Percentiles rank a stretch among this genome's conserved stretches.
Conservation (phyloP, 1,140 invertebrate genomes). For the Meteorus sp. region DNA sequence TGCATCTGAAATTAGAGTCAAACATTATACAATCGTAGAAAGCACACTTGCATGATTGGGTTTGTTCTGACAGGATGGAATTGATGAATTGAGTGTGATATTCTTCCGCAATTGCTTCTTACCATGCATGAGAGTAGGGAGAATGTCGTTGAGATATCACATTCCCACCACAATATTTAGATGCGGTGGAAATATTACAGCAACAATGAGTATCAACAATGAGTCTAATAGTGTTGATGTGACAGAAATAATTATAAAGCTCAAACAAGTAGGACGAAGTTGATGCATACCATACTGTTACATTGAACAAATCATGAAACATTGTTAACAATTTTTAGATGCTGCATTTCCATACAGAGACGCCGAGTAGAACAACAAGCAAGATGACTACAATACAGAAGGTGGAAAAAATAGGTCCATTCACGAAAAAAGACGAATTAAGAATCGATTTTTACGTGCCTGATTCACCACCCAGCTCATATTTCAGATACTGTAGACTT, state of each 20-base stretch:
- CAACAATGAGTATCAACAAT: conserved; percentile 64
- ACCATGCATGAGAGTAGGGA: conserved; percentile 53
- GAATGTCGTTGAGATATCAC: conserved; percentile 59
- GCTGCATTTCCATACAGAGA: neutral
- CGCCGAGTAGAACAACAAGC: too few relatives aligned
- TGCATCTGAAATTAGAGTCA: too few relatives aligned
- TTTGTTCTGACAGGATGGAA: conserved; percentile 22
- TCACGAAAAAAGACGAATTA: too few relatives aligned
- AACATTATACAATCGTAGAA: conserved; percentile 5
- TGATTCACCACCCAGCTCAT: too few relatives aligned
- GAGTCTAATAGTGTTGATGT: conserved; percentile 63
- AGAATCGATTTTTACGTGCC: too few relatives aligned
- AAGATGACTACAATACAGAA: too few relatives aligned
- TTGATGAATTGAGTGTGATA: conserved; percentile 54
- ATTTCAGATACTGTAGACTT: too few relatives aligned
- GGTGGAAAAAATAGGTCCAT: too few relatives aligned
- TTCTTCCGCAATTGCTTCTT: conserved; percentile 67
- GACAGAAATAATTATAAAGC: conserved; percentile 59
- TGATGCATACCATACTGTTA: too few relatives aligned
- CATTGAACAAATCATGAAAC: too few relatives aligned
- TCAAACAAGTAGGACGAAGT: conserved; percentile 67
- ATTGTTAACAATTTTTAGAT: conserved; percentile 34
- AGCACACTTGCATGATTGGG: neutral
- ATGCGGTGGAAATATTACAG: conserved; percentile 66
- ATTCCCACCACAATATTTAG: conserved; percentile 66